Evolutionary conservation across 1,140 invertebrate species (phyloP).

Genomic region (Heliconius eleuchia): DNA sequence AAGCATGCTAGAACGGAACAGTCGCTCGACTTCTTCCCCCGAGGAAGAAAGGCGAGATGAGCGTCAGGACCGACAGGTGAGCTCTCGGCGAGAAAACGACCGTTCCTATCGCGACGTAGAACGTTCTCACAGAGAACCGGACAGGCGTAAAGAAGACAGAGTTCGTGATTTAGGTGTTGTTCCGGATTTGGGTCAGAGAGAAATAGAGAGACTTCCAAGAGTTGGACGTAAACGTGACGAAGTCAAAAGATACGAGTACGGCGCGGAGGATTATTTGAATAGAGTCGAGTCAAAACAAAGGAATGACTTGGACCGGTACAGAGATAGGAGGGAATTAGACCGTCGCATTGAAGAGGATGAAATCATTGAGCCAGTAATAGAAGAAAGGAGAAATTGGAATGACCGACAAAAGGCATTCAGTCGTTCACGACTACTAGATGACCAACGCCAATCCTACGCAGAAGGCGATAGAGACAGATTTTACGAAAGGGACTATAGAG

Average conservation of each 20-base stretch:
- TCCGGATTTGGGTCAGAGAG: constrained; percentile 57
- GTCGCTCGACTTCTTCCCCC: constrained; percentile 78
- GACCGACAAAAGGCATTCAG: constrained; percentile 74
- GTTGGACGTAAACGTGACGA: constrained; percentile 72
- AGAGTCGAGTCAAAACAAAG: constrained; percentile 69
- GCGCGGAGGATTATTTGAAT: constrained; percentile 69
- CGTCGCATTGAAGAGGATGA: constrained; percentile 76
- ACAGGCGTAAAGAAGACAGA: constrained; percentile 68
- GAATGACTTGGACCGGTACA: constrained; percentile 66
- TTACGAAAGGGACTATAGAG: constrained; percentile 70
- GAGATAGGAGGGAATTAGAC: constrained; percentile 67
- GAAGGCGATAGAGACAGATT: constrained; percentile 74
- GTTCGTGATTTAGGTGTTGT: constrained; percentile 51
- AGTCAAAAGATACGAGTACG: constrained; percentile 66
- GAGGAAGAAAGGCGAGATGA: constrained; percentile 75
- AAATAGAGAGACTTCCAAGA: constrained; percentile 72
- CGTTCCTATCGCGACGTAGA: constrained; percentile 69
- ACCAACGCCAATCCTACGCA: constrained; percentile 67
- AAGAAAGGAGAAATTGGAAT: constrained; percentile 69
- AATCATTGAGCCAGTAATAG: constrained; percentile 75
- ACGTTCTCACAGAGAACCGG: constrained; percentile 68
- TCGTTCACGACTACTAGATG: constrained; percentile 71
- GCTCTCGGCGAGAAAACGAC: constrained; percentile 69
- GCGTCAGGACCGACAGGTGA: constrained; percentile 68
- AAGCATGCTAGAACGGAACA: constrained; percentile 76